Base-by-base conservation (phyloP, 2,797 vertebrate species). In the Chrosomus eos region DNA sequence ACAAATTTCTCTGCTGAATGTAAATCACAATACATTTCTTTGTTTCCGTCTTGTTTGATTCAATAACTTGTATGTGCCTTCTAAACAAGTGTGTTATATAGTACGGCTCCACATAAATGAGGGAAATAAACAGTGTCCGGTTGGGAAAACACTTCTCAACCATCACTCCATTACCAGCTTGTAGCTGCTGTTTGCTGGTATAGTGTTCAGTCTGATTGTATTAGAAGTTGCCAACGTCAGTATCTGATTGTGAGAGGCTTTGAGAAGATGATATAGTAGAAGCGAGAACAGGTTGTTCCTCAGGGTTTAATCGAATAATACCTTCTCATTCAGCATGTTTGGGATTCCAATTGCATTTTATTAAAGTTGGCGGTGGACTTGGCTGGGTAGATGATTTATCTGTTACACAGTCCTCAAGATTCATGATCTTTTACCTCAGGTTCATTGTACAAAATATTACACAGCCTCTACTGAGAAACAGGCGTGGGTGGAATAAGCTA, bases 111-210 rank as follows among this genome's bases (percentile, higher is more conserved):
- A 10, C 79, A 18, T 78, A 75, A 82, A 86, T 43, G 43, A 84
- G 79, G 48, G 26, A 16, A 71, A 82, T 79, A 88, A 76, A 79
- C 43, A 75, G 51, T 21, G 51, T 77, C 48, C 4, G 66, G 58
- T 13, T 18, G 28, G 26, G 33, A 76, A 48, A 11, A 45, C 38
- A n/a, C 51, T 58, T 51, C 55, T 58, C 43, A 53, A 19, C 58
- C 40, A 36, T 72, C 53, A 13, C 81, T 72, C 76, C 48, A 81
- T 73, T 81, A 88, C 81, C 62, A 28, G 23, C 45, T 79, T 48
- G n/a, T 10, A 55, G 40, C 11, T 13, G 31, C 75, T 31, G 77
- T 72, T 48, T 77, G 58, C 58, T 14, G 55, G 68, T 38, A 71
- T 43, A 51, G 36, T 40, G 18, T 62, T 68, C 51, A 55, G n/a